Percentiles rank a stretch among this genome's conserved stretches.
Evolutionary conservation across 2,888 invertebrate genomes (phyloP).

Genomic region (Dilophus febrilis): DNA sequence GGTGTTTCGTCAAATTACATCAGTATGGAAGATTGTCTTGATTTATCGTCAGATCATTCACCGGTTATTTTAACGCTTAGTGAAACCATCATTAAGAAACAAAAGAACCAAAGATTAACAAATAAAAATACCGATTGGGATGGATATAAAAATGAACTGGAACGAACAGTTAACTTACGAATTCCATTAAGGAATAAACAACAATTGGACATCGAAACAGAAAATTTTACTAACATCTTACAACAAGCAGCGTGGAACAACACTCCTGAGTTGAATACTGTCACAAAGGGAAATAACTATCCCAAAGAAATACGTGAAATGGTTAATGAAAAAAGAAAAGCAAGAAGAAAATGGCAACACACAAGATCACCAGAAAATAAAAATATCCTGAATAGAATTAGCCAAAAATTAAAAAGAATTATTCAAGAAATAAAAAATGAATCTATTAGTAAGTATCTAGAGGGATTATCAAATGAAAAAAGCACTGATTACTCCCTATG

Average conservation of each 20-base stretch:
- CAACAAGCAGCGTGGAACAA: constrained; percentile 9
- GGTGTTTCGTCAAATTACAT: neutral
- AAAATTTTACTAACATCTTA: constrained; percentile 8
- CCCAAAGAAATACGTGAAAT: neutral
- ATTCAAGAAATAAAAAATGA: neutral
- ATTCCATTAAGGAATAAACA: constrained; percentile 9
- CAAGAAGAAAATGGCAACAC: constrained; percentile 10
- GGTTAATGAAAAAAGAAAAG: constrained; percentile 8
- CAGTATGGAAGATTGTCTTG: constrained; percentile 7
- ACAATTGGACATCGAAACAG: constrained; percentile 10
- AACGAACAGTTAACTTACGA: constrained; percentile 7
- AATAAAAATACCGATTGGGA: constrained; percentile 9
- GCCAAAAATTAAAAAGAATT: constrained; percentile 9
- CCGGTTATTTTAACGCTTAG: constrained; percentile 12
- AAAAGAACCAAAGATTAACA: constrained; percentile 7
- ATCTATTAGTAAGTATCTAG: constrained; percentile 2
- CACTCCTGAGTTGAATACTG: neutral
- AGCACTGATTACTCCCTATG: constrained; percentile 8
- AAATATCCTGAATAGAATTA: constrained; percentile 9
- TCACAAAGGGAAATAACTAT: neutral
- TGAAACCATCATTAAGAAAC: constrained; percentile 9
- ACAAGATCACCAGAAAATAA: constrained; percentile 10
- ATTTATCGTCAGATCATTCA: constrained; percentile 14
- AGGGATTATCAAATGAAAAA: constrained; percentile 2
- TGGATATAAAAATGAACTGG: constrained; percentile 3